Conservation (phyloP, 2,797 vertebrate species). For the Limnodromus scolopaceus region DNA sequence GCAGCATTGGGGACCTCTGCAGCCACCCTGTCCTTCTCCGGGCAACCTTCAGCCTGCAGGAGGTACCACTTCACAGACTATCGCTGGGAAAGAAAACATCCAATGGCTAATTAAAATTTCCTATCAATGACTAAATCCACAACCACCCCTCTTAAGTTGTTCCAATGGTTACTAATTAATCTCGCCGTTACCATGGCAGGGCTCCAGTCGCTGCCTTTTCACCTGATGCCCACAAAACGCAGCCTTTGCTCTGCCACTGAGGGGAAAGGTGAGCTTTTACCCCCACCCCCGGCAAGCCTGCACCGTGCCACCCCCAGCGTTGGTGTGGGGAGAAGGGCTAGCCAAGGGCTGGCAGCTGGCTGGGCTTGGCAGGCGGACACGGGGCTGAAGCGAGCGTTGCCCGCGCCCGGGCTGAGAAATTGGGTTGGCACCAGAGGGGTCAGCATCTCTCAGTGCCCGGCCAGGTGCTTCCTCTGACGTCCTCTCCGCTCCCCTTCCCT, state of each 20-base stretch:
- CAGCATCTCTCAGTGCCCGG: background rate
- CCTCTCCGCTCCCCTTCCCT: background rate
- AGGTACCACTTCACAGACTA: background rate
- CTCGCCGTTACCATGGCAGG: background rate
- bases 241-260: fast-evolving
- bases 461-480: background rate
- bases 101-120: background rate
- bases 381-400: background rate
- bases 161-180: background rate
- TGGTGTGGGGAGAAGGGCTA: background rate
- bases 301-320: fast-evolving
- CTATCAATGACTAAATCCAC: background rate
- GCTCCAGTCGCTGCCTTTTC: background rate
- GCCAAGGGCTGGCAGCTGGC: background rate
- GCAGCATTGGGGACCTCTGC: fast-evolving
- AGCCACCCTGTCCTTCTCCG: fast-evolving
- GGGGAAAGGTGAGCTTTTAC: background rate
- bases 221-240: background rate
- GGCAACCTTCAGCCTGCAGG: fast-evolving
- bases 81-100: background rate
- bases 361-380: background rate
- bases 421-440: background rate
- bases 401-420: background rate
- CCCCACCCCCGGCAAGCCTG: background rate
- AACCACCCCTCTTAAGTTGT: background rate